Percentiles rank a stretch among this genome's conserved stretches.
Conservation (phyloP, 2,113 vertebrate genomes). For the Sula dactylatra region DNA sequence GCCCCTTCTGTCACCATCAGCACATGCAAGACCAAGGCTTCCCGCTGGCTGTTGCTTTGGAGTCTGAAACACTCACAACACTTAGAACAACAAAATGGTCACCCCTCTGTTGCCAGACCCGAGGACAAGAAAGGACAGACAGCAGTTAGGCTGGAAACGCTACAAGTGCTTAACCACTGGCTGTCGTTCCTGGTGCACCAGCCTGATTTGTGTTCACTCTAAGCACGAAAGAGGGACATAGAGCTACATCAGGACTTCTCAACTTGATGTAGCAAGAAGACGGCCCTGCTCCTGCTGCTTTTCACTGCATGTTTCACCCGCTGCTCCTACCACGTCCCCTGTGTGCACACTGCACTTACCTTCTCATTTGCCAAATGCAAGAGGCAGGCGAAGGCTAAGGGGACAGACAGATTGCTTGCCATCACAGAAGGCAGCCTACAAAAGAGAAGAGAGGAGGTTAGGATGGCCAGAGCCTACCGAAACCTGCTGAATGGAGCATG, state of each 20-base stretch:
- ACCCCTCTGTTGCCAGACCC: not conserved
- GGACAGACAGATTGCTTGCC: constrained; percentile 88
- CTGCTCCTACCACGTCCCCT: not conserved
- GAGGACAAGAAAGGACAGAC: not conserved
- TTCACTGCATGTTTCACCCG: accelerated
- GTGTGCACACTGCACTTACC: constrained; percentile 57
- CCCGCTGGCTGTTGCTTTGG: accelerated
- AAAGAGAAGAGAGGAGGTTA: not conserved
- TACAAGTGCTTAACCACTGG: not conserved
- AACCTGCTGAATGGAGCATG: not conserved
- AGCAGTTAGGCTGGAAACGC: not conserved
- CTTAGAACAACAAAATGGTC: not conserved
- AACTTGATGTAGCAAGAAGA: not conserved
- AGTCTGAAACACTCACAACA: not conserved
- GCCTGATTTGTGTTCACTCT: not conserved
- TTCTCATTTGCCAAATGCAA: constrained; percentile 94
- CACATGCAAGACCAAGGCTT: not conserved
- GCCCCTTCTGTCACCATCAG: not conserved
- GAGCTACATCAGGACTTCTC: no score
- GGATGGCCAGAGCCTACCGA: not conserved
- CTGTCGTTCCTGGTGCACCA: accelerated
- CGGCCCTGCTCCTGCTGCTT: accelerated
- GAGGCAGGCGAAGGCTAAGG: constrained; percentile 88
- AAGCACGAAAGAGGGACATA: not conserved
- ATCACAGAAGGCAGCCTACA: constrained; percentile 83